phyloP scores from a whole-genome alignment of 2,113 vertebrate genomes.

The Centropus unirufus region DNA sequence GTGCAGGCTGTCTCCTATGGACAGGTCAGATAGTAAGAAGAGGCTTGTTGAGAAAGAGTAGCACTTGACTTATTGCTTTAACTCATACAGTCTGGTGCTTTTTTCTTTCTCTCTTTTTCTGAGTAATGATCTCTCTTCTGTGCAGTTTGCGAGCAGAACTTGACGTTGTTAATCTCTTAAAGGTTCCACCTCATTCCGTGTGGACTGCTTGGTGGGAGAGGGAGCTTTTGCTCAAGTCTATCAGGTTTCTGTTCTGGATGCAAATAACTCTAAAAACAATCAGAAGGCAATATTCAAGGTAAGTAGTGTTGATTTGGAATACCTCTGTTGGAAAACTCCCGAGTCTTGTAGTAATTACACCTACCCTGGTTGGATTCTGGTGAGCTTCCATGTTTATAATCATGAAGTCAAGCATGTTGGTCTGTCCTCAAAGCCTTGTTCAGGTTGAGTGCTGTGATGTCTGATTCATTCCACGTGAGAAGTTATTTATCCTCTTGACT shows the following conservation, averaged over 20 bases:
- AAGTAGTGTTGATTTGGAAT: background rate
- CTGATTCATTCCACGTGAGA: background rate
- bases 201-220: slow-evolving; percentile 86
- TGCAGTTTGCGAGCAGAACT: background rate
- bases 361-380: background rate
- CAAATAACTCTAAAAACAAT: slow-evolving; percentile 68
- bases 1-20: background rate
- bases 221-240: slow-evolving; percentile 95
- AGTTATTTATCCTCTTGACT: background rate
- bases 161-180: background rate
- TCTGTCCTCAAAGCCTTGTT: background rate
- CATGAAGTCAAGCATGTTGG: background rate
- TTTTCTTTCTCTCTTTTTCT: background rate
- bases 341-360: background rate
- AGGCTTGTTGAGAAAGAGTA: background rate
- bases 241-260: slow-evolving; percentile 81
- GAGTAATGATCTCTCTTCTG: background rate
- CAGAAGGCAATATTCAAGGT: slow-evolving; percentile 89
- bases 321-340: background rate
- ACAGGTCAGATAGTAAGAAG: background rate
- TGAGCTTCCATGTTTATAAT: background rate
- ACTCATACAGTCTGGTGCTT: background rate
- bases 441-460: background rate
- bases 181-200: slow-evolving; percentile 79
- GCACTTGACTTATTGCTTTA: background rate